phyloP scores from a whole-genome alignment of 2,113 vertebrate species.

The Hyla sarda region DNA sequence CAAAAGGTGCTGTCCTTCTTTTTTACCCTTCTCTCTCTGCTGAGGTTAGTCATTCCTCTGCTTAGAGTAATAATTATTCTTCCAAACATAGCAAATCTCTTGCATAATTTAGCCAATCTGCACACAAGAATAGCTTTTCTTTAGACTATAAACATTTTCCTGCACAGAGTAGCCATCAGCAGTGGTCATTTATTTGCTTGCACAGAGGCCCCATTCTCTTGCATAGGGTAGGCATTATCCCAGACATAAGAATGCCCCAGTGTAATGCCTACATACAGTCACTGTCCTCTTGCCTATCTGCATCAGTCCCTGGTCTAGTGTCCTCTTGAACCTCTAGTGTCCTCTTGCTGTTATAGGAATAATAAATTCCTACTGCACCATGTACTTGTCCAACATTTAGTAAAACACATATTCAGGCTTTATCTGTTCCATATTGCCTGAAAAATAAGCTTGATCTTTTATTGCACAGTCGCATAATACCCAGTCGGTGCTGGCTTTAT shows the following conservation, averaged over 20 bases:
- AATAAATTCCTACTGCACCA: not conserved
- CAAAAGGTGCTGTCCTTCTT: too few relatives aligned
- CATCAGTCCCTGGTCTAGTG: not conserved
- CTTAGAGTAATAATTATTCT: too few relatives aligned
- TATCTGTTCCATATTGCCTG: not conserved
- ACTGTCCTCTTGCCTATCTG: not conserved
- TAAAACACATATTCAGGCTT: not conserved
- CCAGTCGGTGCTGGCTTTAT: not conserved
- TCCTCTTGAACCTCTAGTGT: not conserved
- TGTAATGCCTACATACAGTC: not conserved
- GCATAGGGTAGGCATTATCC: not conserved
- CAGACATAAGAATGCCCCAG: too few relatives aligned
- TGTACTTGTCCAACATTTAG: not conserved
- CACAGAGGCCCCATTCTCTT: not conserved
- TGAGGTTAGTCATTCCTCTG: too few relatives aligned
- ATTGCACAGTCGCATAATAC: not conserved
- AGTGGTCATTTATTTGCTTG: too few relatives aligned
- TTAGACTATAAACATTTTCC: not conserved
- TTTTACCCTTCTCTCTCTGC: too few relatives aligned
- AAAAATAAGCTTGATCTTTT: not conserved
- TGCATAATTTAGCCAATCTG: too few relatives aligned
- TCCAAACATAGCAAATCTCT: too few relatives aligned
- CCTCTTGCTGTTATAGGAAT: too few relatives aligned
- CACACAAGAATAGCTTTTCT: too few relatives aligned
- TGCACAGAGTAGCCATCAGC: not conserved